phyloP scores from a whole-genome alignment of 2,888 invertebrate species.

The Pelosia muscerda region DNA sequence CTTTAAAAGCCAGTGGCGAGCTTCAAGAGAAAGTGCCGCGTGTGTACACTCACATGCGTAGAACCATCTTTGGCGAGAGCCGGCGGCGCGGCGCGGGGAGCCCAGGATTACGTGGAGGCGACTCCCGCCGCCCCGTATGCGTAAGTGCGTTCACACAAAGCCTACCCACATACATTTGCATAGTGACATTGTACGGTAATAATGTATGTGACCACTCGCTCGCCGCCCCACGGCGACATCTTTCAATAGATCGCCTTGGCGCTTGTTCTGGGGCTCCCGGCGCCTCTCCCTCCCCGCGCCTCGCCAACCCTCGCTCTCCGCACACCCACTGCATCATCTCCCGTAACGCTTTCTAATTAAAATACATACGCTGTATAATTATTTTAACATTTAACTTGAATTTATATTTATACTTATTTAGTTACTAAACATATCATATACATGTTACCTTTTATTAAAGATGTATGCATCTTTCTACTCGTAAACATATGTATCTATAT shows the following conservation, averaged over 20 bases:
- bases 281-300: conserved; percentile 31
- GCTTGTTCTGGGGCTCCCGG: conserved; percentile 57
- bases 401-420: background rate
- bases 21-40: conserved; percentile 88
- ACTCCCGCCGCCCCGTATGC: conserved; percentile 79
- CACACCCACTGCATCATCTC: conserved; percentile 48
- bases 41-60: conserved; percentile 85
- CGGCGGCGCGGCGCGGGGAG: conserved; percentile 70
- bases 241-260: conserved; percentile 78
- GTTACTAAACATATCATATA: background rate
- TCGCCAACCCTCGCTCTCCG: conserved; percentile 35
- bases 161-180: conserved; percentile 86
- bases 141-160: conserved; percentile 86
- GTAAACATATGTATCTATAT: too few relatives aligned
- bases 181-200: conserved; percentile 86
- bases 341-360: conserved; percentile 68
- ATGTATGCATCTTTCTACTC: too few relatives aligned
- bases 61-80: conserved; percentile 81
- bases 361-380: conserved; percentile 54
- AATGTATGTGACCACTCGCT: conserved; percentile 85
- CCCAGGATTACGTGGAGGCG: conserved; percentile 83
- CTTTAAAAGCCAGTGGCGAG: conserved; percentile 88
- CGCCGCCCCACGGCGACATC: conserved; percentile 76
- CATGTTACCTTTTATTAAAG: background rate
- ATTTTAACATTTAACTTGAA: conserved; percentile 45